A percentile compares a stretch with the other conserved stretches of the same genome.
Conservation (phyloP, 2,113 vertebrate species). For the Calyptommatus sinebrachiatus region DNA sequence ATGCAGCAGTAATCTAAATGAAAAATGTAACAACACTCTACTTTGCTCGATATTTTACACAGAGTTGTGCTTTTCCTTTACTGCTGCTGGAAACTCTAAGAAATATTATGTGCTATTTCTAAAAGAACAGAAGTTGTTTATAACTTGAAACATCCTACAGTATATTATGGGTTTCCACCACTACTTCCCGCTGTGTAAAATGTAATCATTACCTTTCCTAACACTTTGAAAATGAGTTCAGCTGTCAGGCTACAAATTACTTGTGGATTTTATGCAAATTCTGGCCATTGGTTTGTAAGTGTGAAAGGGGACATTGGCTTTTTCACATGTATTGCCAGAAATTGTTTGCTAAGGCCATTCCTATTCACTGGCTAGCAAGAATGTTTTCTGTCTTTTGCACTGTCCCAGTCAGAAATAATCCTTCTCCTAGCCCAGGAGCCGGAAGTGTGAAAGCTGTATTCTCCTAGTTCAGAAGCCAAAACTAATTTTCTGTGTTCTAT, state of each 20-base stretch:
- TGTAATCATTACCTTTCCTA: conserved; percentile 38
- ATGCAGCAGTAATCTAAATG: conserved; percentile 21
- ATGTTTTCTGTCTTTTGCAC: no score
- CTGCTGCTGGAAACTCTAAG: conserved; percentile 50
- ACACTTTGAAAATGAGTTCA: background rate
- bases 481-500: no score
- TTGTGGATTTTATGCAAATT: no score
- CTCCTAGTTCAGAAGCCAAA: no score
- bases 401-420: no score
- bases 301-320: no score
- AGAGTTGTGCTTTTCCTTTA: conserved; percentile 38
- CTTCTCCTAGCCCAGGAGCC: no score
- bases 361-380: no score
- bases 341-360: no score
- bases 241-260: background rate
- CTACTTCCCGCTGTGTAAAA: conserved; percentile 23
- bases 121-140: conserved; percentile 25
- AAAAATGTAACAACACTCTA: conserved; percentile 15
- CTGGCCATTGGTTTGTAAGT: no score
- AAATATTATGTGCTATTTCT: conserved; percentile 35
- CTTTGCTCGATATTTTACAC: conserved; percentile 25
- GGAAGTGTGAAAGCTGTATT: no score
- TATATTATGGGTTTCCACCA: background rate
- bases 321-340: no score
- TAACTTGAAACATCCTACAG: conserved; percentile 28